phyloP scores from a whole-genome alignment of 2,113 vertebrate genomes.

The Hipposideros armiger region DNA sequence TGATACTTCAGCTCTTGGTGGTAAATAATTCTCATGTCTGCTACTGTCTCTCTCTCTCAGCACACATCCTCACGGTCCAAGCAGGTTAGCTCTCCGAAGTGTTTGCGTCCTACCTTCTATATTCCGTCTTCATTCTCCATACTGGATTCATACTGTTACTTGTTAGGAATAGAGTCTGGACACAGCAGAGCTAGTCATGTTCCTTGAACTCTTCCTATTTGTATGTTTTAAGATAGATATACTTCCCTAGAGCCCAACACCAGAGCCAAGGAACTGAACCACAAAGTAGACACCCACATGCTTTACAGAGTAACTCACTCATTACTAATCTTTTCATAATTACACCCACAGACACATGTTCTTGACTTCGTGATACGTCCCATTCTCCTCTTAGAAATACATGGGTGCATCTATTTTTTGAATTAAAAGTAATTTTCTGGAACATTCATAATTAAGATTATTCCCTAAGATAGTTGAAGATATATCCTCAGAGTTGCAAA shows the following conservation, averaged over 20 bases:
- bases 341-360: not conserved
- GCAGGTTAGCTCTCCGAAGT: not conserved
- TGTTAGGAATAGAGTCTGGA: not conserved
- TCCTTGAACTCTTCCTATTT: constrained; percentile 24
- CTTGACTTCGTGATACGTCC: not conserved
- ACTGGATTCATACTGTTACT: not conserved
- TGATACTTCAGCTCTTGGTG: not conserved
- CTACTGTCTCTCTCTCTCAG: not conserved
- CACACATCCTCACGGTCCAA: not conserved
- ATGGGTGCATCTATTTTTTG: not conserved
- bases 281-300: not conserved
- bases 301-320: not conserved
- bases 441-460: constrained; percentile 6
- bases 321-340: constrained; percentile 11
- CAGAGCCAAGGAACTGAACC: constrained; percentile 17
- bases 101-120: not conserved
- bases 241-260: not conserved
- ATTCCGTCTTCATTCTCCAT: not conserved
- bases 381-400: constrained; percentile 41
- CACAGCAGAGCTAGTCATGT: not conserved
- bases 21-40: not conserved
- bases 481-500: constrained; percentile 18
- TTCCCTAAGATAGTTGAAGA: not conserved
- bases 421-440: constrained; percentile 55
- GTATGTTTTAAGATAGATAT: not conserved